Base-by-base conservation (phyloP, 2,888 invertebrate genomes). In the Plebejus argus region DNA sequence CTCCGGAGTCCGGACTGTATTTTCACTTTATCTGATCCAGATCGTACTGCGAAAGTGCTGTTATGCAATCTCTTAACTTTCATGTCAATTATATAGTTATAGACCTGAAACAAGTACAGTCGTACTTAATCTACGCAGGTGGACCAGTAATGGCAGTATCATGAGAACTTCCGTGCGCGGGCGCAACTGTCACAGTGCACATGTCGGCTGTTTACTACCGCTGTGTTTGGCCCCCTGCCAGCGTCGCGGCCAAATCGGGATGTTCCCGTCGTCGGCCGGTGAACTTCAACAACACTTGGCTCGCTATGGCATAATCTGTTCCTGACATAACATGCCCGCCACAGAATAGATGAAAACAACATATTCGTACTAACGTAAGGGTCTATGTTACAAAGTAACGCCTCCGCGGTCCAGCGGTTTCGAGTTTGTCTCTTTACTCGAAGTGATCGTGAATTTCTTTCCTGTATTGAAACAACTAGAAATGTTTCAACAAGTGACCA, bases 211-310 rank as follows among this genome's bases (percentile, higher is more conserved):
- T 71, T 74, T 74, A 72, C 72, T 49, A 23, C 81, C 79, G 87
- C 85, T 79, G 79, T 76, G 10, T 75, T 86, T 92, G 91, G 92
- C 85, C 61, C 53, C 4, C 0, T 81, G 90, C 92, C 92, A 92
- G 84, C 35, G 79, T 81, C 81, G 80, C 85, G 79, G 86, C 86
- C 88, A 86, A 87, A 89, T 86, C 85, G 86, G 88, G 88, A 89
- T 87, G 87, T 89, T 88, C 89, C 85, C 84, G 78, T 78, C 79
- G 79, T 77, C 81, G 83, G 83, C 78, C 83, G 83, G 79, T 82
- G 81, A 80, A 83, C 83, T 81, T 81, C 76, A 76, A 45, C 45
- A 78, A n/a, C 39, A 8, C n/a, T 74, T 33, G 74, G 53, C 53
- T 23, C 49, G 20, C 18, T 70, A 70, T 70, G 76, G 49, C 76